phyloP scores from a whole-genome alignment of 2,113 vertebrate species.

The Xiphophorus couchianus region DNA sequence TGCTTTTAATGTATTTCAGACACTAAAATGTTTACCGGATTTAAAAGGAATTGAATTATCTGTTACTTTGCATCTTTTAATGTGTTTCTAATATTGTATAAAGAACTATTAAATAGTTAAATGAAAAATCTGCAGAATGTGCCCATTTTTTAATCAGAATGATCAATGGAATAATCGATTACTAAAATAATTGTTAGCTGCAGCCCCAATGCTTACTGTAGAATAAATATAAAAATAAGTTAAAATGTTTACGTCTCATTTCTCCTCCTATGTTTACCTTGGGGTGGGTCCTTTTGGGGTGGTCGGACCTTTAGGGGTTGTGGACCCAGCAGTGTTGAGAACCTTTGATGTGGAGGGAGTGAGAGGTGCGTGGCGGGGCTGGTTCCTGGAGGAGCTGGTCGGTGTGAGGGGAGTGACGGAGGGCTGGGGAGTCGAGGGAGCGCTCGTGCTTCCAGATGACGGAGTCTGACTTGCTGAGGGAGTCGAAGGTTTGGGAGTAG shows the following conservation, averaged over 20 bases:
- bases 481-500: constrained; percentile 50
- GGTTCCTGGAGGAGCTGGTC: constrained; percentile 19
- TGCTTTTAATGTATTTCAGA: too few species aligned
- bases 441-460: constrained; percentile 39
- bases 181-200: too few species aligned
- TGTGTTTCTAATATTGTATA: too few species aligned
- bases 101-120: too few species aligned
- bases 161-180: too few species aligned
- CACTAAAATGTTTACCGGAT: too few species aligned
- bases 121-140: too few species aligned
- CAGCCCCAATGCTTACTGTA: too few species aligned
- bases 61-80: too few species aligned
- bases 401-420: constrained; percentile 32
- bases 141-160: too few species aligned
- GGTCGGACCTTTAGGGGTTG: constrained; percentile 59
- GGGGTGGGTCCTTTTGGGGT: constrained; percentile 78
- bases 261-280: constrained; percentile 77
- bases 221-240: too few species aligned
- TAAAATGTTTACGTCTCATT: neutral
- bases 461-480: constrained; percentile 36
- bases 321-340: constrained; percentile 26
- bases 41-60: too few species aligned
- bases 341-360: constrained; percentile 63
- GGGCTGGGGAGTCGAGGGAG: constrained; percentile 54
- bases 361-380: constrained; percentile 17